These are phyloP conservation scores for Brachionus asplanchnoidis DNA, from an alignment of 1,140 invertebrate genomes.

Conservation along the genomic window DNA sequence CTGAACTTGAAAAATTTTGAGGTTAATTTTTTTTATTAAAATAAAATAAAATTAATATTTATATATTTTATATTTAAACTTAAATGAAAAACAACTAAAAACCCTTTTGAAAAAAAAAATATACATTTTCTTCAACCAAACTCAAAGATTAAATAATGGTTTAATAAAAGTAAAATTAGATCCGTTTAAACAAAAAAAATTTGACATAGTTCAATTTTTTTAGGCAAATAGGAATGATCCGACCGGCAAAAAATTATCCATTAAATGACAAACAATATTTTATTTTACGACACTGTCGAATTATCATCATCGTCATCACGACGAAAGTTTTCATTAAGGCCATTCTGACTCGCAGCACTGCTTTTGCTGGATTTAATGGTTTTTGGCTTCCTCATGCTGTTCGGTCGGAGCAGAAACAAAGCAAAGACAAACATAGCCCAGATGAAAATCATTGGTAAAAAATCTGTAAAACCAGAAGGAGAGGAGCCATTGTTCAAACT, in stretches of 20 bases:
- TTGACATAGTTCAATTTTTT: neutral
- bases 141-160: neutral
- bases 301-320: conserved; percentile 6
- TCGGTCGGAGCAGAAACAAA: conserved; percentile 5
- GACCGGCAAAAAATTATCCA: neutral
- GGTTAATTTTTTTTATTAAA: too few species aligned
- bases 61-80: too few species aligned
- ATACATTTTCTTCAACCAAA: too few species aligned
- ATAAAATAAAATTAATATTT: too few species aligned
- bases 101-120: too few species aligned
- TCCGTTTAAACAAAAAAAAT: neutral
- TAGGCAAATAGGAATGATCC: neutral
- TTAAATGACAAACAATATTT: neutral
- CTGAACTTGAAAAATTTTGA: too few species aligned
- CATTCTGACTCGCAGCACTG: neutral
- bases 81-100: too few species aligned
- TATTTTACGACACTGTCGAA: neutral
- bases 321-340: neutral
- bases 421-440: conserved; percentile 13
- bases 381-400: neutral
- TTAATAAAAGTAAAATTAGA: neutral
- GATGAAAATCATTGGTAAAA: neutral
- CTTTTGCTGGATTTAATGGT: neutral
- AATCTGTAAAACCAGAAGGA: neutral
- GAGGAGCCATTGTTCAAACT: conserved; percentile 2